Evolutionary conservation across 2,797 vertebrate species (phyloP).

Genomic region (Pseudochromis fuscus): DNA sequence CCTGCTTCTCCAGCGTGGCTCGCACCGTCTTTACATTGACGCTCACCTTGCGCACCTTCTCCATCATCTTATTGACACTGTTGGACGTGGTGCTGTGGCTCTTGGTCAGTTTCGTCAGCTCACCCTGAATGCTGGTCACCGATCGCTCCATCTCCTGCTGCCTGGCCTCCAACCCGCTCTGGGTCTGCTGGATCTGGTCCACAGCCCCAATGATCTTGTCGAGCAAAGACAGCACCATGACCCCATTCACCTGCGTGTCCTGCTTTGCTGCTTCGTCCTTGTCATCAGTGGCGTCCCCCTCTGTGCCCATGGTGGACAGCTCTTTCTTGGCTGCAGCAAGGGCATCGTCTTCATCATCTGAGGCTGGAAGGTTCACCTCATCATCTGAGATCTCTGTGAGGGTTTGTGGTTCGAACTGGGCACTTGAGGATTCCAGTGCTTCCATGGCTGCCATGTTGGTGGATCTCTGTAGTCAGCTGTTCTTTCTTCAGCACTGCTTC

Average conservation of each 20-base stretch:
- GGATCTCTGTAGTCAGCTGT: constrained; percentile 31
- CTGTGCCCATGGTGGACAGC: constrained; percentile 75
- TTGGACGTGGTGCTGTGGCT: constrained; percentile 95
- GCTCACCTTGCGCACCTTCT: constrained; percentile 97
- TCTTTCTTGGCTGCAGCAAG: constrained; percentile 82
- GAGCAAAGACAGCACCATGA: constrained; percentile 93
- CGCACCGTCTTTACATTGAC: constrained; percentile 97
- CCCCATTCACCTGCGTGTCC: constrained; percentile 92
- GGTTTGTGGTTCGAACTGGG: constrained; percentile 74
- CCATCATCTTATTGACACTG: constrained; percentile 96
- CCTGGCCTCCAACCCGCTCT: constrained; percentile 91
- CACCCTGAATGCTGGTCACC: constrained; percentile 94
- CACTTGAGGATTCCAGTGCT: constrained; percentile 88
- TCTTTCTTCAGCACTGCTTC: constrained; percentile 36
- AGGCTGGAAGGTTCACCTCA: constrained; percentile 81
- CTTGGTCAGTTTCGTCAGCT: constrained; percentile 93
- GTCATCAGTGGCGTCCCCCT: constrained; percentile 65
- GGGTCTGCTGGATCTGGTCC: constrained; percentile 98
- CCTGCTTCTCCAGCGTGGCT: constrained; percentile 96
- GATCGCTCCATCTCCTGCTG: constrained; percentile 97
- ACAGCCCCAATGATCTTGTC: constrained; percentile 98
- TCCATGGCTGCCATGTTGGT: constrained; percentile 78
- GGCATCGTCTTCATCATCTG: constrained; percentile 83
- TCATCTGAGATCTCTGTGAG: constrained; percentile 86
- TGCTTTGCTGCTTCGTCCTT: constrained; percentile 80